Conservation (phyloP, 2,113 vertebrate species). For the Stegostoma tigrinum region DNA sequence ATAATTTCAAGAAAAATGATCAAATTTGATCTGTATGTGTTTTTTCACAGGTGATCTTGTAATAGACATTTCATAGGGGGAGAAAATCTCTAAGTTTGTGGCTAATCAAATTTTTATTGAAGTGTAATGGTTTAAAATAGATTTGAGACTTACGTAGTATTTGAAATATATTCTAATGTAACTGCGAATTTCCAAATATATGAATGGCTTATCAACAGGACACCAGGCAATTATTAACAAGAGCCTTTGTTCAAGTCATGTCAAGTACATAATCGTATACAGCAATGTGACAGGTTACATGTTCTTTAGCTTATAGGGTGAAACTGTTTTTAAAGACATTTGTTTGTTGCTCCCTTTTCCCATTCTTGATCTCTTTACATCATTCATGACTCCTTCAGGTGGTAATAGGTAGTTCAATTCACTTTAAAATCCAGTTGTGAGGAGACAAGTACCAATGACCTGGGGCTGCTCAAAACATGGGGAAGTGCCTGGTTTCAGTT, state of each 20-base stretch:
- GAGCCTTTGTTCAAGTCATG: not conserved
- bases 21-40: no score
- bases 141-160: no score
- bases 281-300: not conserved
- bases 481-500: not conserved
- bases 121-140: no score
- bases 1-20: no score
- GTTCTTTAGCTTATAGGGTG: not conserved
- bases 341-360: not conserved
- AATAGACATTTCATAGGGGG: no score
- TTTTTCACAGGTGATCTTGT: no score
- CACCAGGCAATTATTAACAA: not conserved
- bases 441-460: not conserved
- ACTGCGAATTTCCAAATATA: not conserved
- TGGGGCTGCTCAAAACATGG: not conserved
- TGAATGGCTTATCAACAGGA: not conserved
- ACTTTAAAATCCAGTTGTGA: not conserved
- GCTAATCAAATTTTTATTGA: no score
- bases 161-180: not conserved
- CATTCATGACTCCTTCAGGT: not conserved
- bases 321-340: not conserved
- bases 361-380: not conserved
- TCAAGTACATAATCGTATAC: not conserved
- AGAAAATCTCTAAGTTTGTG: no score
- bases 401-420: not conserved